Evolutionary conservation across 2,888 invertebrate species (phyloP).

Genomic region (Pollenia angustigena): DNA sequence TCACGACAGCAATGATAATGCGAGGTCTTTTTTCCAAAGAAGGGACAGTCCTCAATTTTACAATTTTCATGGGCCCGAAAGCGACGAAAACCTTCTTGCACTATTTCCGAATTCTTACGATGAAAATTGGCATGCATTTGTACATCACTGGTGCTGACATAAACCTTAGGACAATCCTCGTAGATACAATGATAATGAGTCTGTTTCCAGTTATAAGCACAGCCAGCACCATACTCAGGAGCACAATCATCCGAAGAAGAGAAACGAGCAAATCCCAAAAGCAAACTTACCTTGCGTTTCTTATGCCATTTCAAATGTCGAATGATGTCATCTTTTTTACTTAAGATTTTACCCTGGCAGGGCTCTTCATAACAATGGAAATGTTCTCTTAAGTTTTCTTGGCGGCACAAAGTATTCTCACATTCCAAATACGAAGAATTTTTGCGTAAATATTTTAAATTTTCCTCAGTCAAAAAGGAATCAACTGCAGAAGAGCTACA

Average conservation of each 20-base stretch:
- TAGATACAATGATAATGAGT: conserved; percentile 96
- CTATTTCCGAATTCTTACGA: conserved; percentile 98
- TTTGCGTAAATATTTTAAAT: conserved; percentile 82
- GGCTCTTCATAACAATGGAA: conserved; percentile 93
- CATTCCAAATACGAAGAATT: conserved; percentile 84
- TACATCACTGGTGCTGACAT: conserved; percentile 99
- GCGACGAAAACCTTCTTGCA: conserved; percentile 98
- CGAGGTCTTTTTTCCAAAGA: conserved; percentile 97
- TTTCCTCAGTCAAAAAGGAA: conserved; percentile 81
- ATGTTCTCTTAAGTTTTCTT: conserved; percentile 89
- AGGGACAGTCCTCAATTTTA: conserved; percentile 94
- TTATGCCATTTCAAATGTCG: conserved; percentile 99
- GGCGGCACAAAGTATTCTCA: conserved; percentile 82
- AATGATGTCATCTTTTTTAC: conserved; percentile 99
- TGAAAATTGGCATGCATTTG: conserved; percentile 99
- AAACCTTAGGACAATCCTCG: conserved; percentile 96
- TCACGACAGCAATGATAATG: conserved; percentile 98
- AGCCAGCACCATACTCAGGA: conserved; percentile 90
- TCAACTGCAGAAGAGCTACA: conserved; percentile 77
- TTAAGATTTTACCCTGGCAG: conserved; percentile 92
- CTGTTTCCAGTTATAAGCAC: conserved; percentile 91
- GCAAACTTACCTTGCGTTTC: conserved; percentile 97
- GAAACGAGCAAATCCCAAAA: conserved; percentile 93
- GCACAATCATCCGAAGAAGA: conserved; percentile 98
- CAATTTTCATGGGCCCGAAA: conserved; percentile 98